These are phyloP conservation scores for Phrynosoma blainvillii DNA, from an alignment of 2,113 vertebrate genomes.

Conservation along the genomic window DNA sequence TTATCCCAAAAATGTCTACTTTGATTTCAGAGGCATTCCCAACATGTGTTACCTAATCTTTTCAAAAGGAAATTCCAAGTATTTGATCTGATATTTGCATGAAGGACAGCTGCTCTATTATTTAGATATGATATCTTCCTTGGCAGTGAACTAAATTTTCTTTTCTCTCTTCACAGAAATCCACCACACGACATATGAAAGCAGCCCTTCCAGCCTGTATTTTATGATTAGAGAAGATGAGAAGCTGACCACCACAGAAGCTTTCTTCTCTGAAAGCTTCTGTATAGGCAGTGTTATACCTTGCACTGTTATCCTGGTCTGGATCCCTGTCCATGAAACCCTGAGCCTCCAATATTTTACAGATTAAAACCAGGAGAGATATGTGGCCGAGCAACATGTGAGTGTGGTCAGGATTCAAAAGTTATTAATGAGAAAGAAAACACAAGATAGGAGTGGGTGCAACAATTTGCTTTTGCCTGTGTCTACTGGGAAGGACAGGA, in stretches of 20 bases:
- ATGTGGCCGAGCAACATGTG: too few relatives aligned
- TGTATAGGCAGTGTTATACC: not conserved
- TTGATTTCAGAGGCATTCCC: not conserved
- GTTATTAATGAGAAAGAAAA: too few relatives aligned
- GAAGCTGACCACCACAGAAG: not conserved
- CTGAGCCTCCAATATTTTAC: not conserved
- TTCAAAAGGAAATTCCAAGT: not conserved
- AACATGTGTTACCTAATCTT: not conserved
- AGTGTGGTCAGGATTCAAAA: too few relatives aligned
- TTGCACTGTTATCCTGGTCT: not conserved
- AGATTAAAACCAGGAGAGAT: not conserved
- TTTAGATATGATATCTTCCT: not conserved
- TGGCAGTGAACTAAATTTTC: not conserved
- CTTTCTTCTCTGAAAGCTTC: not conserved
- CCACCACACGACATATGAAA: not conserved
- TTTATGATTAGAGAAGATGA: not conserved
- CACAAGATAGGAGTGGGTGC: too few relatives aligned
- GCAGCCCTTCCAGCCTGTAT: not conserved
- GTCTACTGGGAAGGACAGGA: too few relatives aligned
- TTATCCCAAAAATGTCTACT: not conserved
- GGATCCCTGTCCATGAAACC: not conserved
- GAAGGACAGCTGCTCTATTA: not conserved
- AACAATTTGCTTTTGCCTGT: too few relatives aligned
- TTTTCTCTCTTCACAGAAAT: not conserved
- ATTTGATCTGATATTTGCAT: not conserved